phyloP scores from a whole-genome alignment of 2,113 vertebrate genomes.

The Lethenteron reissneri region DNA sequence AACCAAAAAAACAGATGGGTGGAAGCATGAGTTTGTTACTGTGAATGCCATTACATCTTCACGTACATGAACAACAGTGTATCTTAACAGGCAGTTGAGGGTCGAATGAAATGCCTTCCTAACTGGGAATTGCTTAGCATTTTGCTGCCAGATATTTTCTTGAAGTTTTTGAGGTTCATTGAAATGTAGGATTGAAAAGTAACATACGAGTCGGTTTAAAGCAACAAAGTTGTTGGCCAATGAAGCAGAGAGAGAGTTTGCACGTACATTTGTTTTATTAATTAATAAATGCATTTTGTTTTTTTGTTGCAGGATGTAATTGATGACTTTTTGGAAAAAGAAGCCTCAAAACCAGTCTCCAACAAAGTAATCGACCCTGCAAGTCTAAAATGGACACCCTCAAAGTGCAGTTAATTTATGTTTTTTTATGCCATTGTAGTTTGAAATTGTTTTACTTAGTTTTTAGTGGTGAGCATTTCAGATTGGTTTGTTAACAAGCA shows the following conservation, averaged over 20 bases:
- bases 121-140: too few relatives aligned
- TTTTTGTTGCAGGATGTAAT: conserved; percentile 52
- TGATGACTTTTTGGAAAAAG: conserved; percentile 93
- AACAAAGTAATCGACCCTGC: conserved; percentile 91
- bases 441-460: too few relatives aligned
- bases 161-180: neutral
- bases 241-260: neutral
- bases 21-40: too few relatives aligned
- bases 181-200: neutral
- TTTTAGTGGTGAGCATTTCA: too few relatives aligned
- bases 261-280: neutral
- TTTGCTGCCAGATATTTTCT: neutral
- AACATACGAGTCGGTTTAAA: neutral
- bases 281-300: neutral
- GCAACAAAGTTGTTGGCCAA: neutral
- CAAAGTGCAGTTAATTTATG: conserved; percentile 61
- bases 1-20: too few relatives aligned
- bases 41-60: too few relatives aligned
- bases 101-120: too few relatives aligned
- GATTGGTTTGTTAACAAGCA: too few relatives aligned
- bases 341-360: conserved; percentile 80
- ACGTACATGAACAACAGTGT: too few relatives aligned
- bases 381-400: conserved; percentile 93
- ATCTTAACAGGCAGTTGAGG: too few relatives aligned
- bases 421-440: neutral